Evolutionary conservation across 2,113 vertebrate species (phyloP).

Genomic region (Heptranchias perlo): DNA sequence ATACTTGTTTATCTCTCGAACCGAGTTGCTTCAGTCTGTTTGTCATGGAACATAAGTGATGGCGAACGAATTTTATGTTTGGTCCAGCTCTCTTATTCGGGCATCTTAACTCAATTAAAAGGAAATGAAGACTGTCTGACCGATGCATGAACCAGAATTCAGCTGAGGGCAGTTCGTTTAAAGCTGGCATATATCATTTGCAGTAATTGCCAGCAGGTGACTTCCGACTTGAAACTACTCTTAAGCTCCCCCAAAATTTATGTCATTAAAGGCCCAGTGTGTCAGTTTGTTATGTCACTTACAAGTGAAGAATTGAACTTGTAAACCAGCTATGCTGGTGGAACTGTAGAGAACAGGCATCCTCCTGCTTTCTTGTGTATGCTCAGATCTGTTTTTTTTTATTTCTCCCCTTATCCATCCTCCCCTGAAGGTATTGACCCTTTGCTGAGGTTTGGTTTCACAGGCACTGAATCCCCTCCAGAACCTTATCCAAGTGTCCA

Average conservation of each 20-base stretch:
- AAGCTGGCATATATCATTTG: slow-evolving; percentile 68
- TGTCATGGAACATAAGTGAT: no score
- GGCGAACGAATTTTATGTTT: no score
- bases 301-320: slow-evolving; percentile 12
- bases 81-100: slow-evolving; percentile 85
- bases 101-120: slow-evolving; percentile 98
- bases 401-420: not conserved
- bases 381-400: not conserved
- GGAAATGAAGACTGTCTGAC: slow-evolving; percentile 87
- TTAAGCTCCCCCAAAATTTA: slow-evolving; percentile 43
- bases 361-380: not conserved
- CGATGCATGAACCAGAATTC: slow-evolving; percentile 89
- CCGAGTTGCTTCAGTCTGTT: slow-evolving; percentile 46
- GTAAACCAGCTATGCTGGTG: not conserved
- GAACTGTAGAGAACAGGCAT: not conserved
- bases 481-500: not conserved
- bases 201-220: slow-evolving; percentile 70
- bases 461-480: not conserved
- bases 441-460: not conserved
- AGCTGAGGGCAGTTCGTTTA: slow-evolving; percentile 77
- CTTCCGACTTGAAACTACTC: slow-evolving; percentile 68
- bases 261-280: slow-evolving; percentile 31
- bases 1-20: slow-evolving; percentile 31
- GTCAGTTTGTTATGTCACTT: slow-evolving; percentile 23
- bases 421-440: not conserved